Conservation (phyloP, 2,797 vertebrate species). For the Gymnothorax javanicus region DNA sequence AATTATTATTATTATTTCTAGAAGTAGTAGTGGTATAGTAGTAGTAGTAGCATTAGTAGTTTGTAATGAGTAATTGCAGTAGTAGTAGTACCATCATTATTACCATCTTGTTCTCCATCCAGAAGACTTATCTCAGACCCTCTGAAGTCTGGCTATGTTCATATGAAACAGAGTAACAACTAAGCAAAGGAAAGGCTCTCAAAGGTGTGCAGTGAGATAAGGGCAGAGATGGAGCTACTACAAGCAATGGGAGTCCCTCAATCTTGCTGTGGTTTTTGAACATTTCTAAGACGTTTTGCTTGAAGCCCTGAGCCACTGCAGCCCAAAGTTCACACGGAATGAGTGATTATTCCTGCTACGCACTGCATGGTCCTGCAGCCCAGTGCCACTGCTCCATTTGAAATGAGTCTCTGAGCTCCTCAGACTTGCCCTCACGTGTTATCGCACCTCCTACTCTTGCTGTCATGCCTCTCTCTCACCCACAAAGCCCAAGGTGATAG, state of each 20-base stretch:
- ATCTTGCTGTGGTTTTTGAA: conserved; percentile 63
- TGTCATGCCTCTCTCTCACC: not conserved
- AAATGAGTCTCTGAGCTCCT: conserved; percentile 70
- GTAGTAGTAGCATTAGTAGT: not conserved
- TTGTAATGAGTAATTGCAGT: not conserved
- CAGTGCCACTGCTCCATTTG: conserved; percentile 69
- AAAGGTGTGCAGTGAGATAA: conserved; percentile 41
- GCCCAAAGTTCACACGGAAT: conserved; percentile 75
- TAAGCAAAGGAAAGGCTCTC: conserved; percentile 42
- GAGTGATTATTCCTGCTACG: conserved; percentile 70
- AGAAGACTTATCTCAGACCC: conserved; percentile 16
- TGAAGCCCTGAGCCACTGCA: conserved; percentile 65
- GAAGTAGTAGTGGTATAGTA: not conserved
- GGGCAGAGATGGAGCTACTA: conserved; percentile 48
- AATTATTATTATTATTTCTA: too few relatives aligned
- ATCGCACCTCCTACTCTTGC: not conserved
- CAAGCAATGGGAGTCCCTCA: conserved; percentile 64
- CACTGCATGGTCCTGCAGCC: conserved; percentile 65
- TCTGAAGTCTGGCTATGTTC: conserved; percentile 26
- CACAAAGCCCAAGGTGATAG: conserved; percentile 52
- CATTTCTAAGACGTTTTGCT: conserved; percentile 64
- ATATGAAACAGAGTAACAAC: conserved; percentile 18
- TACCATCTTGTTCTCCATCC: not conserved
- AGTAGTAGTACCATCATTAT: not conserved
- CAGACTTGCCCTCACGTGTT: not conserved